Base-by-base conservation (phyloP, 2,888 invertebrate species). In the Tachina fera region DNA sequence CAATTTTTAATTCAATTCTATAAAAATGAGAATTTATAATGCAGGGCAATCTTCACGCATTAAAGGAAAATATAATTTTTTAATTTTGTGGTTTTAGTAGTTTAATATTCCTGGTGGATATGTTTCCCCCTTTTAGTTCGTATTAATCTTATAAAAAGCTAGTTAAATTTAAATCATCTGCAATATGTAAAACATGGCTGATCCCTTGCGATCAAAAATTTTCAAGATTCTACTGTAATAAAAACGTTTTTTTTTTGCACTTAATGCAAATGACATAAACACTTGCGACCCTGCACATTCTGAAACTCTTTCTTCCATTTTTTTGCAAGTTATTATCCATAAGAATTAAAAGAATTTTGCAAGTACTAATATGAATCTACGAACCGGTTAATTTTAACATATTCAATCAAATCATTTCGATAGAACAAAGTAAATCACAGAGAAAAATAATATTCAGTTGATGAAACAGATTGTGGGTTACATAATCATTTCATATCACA, bases 401-500 rank as follows among this genome's bases (percentile, higher is more conserved):
- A 72, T 63, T 71, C 41, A 71, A 60, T 77, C 11, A 79, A 49
- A 49, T 58, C 14, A 67, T 49, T 80, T 43, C 6, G 31, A 31
- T 31, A 31, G 31, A 31, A 31, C 6, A 31, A 0, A 31, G 31
- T 16, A 43, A 39, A 39, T 39, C 22, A 51, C 9, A 14, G 68
- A 68, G 14, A 60, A 71, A 39, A 56, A 49, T 51, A 43, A n/a
- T n/a, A n/a, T n/a, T n/a, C 19, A 19, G 9, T 61, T 19, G 14
- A 14, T 47, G n/a, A 61, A 75, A 56, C 19, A n/a, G 10, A 22
- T 9, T 65, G 19, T 16, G 31, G 14, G 81, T 81, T 81, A 74
- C 84, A 81, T 85, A 81, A 81, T 43, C 39, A 63, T 14, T 56
- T 63, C 13, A 70, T 70, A 72, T 74, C 53, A 47, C 70, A 51